Evolutionary conservation across 1,140 invertebrate genomes (phyloP).

Genomic region (Laodelphax striatellus): DNA sequence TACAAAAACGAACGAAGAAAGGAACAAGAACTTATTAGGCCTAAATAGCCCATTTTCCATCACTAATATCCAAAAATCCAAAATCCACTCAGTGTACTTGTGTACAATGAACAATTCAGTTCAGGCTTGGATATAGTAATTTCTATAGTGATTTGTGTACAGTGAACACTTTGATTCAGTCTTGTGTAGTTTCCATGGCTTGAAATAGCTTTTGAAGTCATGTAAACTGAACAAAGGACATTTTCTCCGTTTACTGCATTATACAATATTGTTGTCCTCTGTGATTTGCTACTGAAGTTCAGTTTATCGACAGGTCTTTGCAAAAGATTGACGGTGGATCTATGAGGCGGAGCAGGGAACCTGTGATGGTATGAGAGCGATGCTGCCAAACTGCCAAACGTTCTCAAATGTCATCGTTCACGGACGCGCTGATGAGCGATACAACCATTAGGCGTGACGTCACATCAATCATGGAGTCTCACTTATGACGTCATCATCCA

Average conservation of each 20-base stretch:
- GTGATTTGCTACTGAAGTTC: not conserved
- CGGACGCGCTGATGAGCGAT: not conserved
- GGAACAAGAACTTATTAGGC: too few relatives aligned
- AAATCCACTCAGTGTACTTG: too few relatives aligned
- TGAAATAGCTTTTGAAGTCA: too few relatives aligned
- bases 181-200: too few relatives aligned
- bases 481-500: constrained; percentile 3
- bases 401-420: not conserved
- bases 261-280: not conserved
- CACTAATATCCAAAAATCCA: too few relatives aligned
- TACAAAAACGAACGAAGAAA: too few relatives aligned
- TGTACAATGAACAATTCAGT: too few relatives aligned
- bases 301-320: not conserved
- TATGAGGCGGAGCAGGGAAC: not conserved
- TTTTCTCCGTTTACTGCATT: not conserved
- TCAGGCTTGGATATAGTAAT: too few relatives aligned
- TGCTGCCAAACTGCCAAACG: not conserved
- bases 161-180: too few relatives aligned
- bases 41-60: too few relatives aligned
- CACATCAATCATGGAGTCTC: constrained; percentile 1
- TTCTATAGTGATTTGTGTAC: too few relatives aligned
- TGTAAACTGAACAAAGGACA: not conserved
- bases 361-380: too few relatives aligned
- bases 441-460: constrained; percentile 2
- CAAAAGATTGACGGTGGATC: not conserved